phyloP scores from a whole-genome alignment of 2,113 vertebrate genomes.

The Motacilla tschutschensis region DNA sequence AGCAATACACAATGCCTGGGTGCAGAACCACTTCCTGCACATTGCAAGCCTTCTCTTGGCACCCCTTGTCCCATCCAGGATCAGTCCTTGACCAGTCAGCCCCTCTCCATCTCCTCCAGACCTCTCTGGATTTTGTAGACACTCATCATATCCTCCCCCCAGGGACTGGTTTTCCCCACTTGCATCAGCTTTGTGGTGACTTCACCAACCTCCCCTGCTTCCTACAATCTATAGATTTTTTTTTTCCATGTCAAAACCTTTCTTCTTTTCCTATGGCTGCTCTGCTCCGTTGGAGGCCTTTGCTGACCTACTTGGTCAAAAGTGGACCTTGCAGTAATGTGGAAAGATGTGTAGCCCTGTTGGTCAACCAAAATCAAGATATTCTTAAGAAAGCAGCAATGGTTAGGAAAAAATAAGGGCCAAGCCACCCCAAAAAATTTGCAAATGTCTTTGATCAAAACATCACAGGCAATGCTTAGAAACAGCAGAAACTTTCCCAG shows the following conservation, averaged over 20 bases:
- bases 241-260: neutral
- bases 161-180: neutral
- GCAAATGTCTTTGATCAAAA: neutral
- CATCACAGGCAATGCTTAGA: neutral
- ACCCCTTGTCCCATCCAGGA: neutral
- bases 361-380: neutral
- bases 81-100: neutral
- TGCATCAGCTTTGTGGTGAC: neutral
- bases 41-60: neutral
- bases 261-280: neutral
- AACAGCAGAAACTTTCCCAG: neutral
- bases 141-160: neutral
- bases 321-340: neutral
- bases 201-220: neutral
- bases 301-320: neutral
- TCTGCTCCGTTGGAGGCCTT: neutral
- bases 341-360: neutral
- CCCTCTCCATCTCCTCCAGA: neutral
- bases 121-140: neutral
- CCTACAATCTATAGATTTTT: neutral
- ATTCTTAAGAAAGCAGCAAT: neutral
- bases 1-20: neutral
- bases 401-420: neutral
- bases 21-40: neutral
- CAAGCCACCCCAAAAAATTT: rapidly evolving